Base-by-base conservation (phyloP, 1,140 invertebrate species). In the Drosophila chauvacae region DNA sequence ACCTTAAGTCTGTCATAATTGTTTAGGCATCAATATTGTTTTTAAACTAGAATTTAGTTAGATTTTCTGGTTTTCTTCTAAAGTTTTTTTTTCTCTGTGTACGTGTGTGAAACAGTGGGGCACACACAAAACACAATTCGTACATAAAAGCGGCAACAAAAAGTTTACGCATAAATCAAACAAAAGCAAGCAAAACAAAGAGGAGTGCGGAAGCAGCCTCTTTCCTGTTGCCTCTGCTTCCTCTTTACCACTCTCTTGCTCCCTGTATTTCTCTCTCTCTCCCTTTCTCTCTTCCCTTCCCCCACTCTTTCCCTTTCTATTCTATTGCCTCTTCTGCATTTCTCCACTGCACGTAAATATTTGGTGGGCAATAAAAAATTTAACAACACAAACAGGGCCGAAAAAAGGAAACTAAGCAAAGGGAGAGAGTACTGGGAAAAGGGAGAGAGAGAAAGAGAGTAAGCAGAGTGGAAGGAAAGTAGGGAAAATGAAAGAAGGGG, bases 101-200 rank as follows among this genome's bases (percentile, higher is more conserved):
- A 48, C 9, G 45, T 37, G 37, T 33, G 30, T 11, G 23, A 26
- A 35, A 45, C 6, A 20, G 4, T 53, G 33, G 20, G 37, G 14
- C 23, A 20, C 30, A 35, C 50, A 37, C 23, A 55, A 35, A 58
- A 51, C 33, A 51, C 33, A 47, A 55, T 42, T 42, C 63, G 23
- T 62, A 70, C 65, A 76, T 80, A 82, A 70, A 62, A 56, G 44
- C 48, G 48, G 63, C 66, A 72, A 59, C 39, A 72, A 51, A 77
- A 85, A 88, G 66, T 87, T 87, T 70, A 88, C 71, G 81, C 83
- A 87, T 87, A 87, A 87, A 87, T 88, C 83, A 88, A 77, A 78
- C 69, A 66, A 73, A 86, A 51, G 30, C 58, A 62, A 45, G 41
- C 73, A 65, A 58, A 71, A 47, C 60, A 72, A 65, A 65, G 61